phyloP scores from a whole-genome alignment of 1,140 invertebrate genomes.

The Episyrphus balteatus region DNA sequence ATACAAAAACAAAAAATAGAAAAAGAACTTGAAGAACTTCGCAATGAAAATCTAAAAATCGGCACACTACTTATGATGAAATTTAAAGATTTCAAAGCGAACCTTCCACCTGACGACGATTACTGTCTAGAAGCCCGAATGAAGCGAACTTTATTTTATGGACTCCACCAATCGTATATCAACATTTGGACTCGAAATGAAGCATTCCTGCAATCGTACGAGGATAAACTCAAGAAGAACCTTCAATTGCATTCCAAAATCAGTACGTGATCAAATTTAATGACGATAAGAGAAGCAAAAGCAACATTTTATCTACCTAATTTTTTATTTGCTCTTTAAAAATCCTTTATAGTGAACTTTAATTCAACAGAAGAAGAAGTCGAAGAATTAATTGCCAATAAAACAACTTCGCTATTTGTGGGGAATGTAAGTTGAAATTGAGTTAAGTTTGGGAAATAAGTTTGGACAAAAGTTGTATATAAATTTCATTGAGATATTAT shows the following conservation, averaged over 20 bases:
- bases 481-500: no score
- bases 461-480: no score
- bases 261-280: slow-evolving; percentile 14
- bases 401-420: slow-evolving; percentile 33
- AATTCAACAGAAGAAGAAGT: slow-evolving; percentile 33
- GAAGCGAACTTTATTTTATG: slow-evolving; percentile 32
- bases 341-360: slow-evolving; percentile 23
- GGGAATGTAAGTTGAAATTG: slow-evolving; percentile 25
- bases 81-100: slow-evolving; percentile 28
- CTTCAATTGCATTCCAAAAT: slow-evolving; percentile 30
- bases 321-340: not conserved
- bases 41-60: slow-evolving; percentile 25
- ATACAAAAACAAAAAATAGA: slow-evolving; percentile 11
- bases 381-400: slow-evolving; percentile 29
- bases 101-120: slow-evolving; percentile 28
- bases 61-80: slow-evolving; percentile 26
- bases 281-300: not conserved
- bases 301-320: not conserved
- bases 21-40: slow-evolving; percentile 30
- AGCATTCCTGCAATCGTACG: slow-evolving; percentile 27
- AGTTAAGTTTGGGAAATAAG: no score
- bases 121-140: slow-evolving; percentile 31
- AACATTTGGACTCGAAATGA: slow-evolving; percentile 34
- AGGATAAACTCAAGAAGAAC: slow-evolving; percentile 28
- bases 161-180: slow-evolving; percentile 29